Base-by-base conservation (phyloP, 1,140 invertebrate genomes). In the Apis mellifera region DNA sequence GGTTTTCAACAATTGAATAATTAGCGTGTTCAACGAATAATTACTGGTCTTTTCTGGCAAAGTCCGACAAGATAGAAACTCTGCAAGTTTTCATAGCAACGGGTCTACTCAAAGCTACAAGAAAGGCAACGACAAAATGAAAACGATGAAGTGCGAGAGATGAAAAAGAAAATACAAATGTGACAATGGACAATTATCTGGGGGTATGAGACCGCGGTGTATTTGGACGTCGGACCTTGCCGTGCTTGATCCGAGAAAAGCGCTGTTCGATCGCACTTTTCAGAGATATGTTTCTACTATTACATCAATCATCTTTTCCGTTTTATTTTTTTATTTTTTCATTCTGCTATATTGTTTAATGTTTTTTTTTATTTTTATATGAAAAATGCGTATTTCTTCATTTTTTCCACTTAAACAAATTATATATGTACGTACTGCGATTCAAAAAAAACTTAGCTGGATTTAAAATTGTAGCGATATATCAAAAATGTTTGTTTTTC, bases 171-270 rank as follows among this genome's bases (percentile, higher is more conserved):
- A 65, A 68, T 65, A 57, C 54, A 42, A 42, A 42, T 42, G 60
- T 59, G 71, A 71, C 9, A 50, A 54, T 75, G 79, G 72, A 66
- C 72, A 50, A 62, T 62, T 69, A 81, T 68, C 78, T 23, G 66
- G 21, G 64, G 54, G 42, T 59, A 54, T 26, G 65, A 77, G 52
- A 42, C 52, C 54, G 76, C 65, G 76, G n/a, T 42, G 32, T 78
- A 60, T 65, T 50, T 60, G 55, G 72, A 75, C 73, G 80, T 77
- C 80, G 80, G 80, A 82, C 80, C 52, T 82, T 82, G 80, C 80
- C 80, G 80, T 78, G 74, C 57, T 57, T 52, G 68, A 62, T 59
- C 11, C 68, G 62, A 81, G 62, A 74, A 55, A 81, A 66, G n/a
- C 26, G 52, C 60, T 13, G 19, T 23, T 13, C 15, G 77, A 54